Evolutionary conservation across 2,113 vertebrate species (phyloP).

Genomic region (Ariopsis seemanni): DNA sequence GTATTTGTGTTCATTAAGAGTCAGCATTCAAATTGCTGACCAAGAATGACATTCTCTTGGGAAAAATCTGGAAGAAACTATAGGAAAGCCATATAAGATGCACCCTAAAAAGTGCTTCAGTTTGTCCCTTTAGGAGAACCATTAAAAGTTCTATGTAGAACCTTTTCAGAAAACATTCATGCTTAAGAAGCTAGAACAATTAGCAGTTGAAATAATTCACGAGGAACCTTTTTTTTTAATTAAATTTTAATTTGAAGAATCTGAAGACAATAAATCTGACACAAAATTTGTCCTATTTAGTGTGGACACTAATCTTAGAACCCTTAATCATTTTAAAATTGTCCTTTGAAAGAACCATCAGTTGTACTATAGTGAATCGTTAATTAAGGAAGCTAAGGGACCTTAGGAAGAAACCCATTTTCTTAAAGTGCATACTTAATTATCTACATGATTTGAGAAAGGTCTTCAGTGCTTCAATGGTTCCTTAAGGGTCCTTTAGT

Average conservation of each 20-base stretch:
- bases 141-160: not conserved
- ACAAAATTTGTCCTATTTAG: not conserved
- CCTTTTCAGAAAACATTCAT: not conserved
- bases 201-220: not conserved
- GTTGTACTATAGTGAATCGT: not conserved
- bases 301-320: not conserved
- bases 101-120: not conserved
- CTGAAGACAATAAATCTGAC: not conserved
- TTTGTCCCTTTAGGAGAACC: not conserved
- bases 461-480: not conserved
- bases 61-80: not conserved
- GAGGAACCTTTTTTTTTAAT: not conserved
- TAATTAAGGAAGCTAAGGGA: not conserved
- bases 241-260: not conserved
- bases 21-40: not conserved
- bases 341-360: not conserved
- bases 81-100: not conserved
- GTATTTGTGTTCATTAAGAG: constrained; percentile 10
- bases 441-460: not conserved
- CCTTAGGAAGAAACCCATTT: not conserved
- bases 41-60: not conserved
- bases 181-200: not conserved
- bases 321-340: not conserved
- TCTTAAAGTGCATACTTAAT: not conserved
- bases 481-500: not conserved